phyloP scores from a whole-genome alignment of 1,140 invertebrate genomes.

The Drosophila sturtevanti region DNA sequence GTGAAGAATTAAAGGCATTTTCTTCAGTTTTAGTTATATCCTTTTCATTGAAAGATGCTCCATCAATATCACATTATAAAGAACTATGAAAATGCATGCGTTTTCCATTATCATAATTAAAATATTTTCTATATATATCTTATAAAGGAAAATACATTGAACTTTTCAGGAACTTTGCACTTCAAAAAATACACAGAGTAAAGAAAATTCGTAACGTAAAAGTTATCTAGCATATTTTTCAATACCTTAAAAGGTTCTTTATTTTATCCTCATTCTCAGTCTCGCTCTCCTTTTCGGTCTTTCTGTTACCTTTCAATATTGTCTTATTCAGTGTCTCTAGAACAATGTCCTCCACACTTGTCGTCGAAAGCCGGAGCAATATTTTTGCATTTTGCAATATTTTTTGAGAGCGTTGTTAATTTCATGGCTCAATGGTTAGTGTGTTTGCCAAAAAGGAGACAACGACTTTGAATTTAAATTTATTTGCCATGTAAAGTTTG shows the following conservation, averaged over 20 bases:
- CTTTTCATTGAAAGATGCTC: too few species aligned
- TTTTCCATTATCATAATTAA: too few species aligned
- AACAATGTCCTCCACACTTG: slow-evolving; percentile 33
- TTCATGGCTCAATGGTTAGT: slow-evolving; percentile 65
- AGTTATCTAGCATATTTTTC: background rate
- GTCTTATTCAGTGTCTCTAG: slow-evolving; percentile 23
- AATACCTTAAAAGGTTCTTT: background rate
- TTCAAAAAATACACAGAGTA: background rate
- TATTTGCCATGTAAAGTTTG: slow-evolving; percentile 19
- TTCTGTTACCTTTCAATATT: slow-evolving; percentile 6
- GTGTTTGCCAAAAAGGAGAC: slow-evolving; percentile 23
- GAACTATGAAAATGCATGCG: too few species aligned
- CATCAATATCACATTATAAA: too few species aligned
- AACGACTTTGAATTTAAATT: background rate
- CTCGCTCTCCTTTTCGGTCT: background rate
- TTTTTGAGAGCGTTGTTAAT: slow-evolving; percentile 74
- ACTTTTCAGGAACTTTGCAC: background rate
- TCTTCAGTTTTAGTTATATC: too few species aligned
- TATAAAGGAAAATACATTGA: too few species aligned
- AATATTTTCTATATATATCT: too few species aligned
- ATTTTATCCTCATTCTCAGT: background rate
- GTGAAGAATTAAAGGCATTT: too few species aligned
- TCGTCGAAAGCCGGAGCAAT: slow-evolving; percentile 45
- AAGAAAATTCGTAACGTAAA: background rate
- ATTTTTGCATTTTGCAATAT: slow-evolving; percentile 77